Evolutionary conservation across 2,113 vertebrate species (phyloP).

Genomic region (Puffinus mauretanicus): DNA sequence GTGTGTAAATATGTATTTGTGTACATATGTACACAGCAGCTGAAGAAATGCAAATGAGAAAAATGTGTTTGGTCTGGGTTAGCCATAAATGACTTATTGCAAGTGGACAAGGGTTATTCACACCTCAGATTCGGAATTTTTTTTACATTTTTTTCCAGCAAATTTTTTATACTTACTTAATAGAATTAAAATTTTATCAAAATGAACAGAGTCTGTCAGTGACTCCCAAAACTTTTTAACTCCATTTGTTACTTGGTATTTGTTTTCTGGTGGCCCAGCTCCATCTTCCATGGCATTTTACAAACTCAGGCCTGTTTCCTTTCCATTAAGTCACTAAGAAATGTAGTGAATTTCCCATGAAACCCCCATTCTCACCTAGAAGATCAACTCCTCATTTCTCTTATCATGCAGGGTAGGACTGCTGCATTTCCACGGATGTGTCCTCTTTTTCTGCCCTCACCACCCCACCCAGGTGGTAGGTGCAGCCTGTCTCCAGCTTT

Average conservation of each 20-base stretch:
- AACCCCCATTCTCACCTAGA: not conserved
- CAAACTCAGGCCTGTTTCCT: not conserved
- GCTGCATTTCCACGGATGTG: not conserved
- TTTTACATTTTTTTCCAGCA: not conserved
- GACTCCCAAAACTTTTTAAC: not conserved
- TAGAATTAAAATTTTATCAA: not conserved
- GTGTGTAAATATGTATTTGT: not conserved
- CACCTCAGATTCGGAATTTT: not conserved
- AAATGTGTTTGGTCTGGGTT: not conserved
- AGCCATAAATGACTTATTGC: not conserved
- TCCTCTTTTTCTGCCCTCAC: not conserved
- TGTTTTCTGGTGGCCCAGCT: not conserved
- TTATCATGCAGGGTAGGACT: not conserved
- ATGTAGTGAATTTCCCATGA: not conserved
- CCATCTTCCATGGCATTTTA: not conserved
- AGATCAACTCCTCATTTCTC: not conserved
- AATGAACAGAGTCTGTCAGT: not conserved
- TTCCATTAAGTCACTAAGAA: not conserved
- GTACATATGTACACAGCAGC: not conserved
- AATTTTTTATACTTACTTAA: not conserved
- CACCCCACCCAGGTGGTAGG: not conserved
- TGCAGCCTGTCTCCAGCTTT: not conserved
- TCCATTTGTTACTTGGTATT: not conserved
- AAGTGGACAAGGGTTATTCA: not conserved
- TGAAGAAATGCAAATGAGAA: not conserved